Percentiles rank a stretch among this genome's conserved stretches.
These are phyloP conservation scores for Sebastes baramenuke DNA, from an alignment of 2,797 vertebrate species.

Conservation along the genomic window DNA sequence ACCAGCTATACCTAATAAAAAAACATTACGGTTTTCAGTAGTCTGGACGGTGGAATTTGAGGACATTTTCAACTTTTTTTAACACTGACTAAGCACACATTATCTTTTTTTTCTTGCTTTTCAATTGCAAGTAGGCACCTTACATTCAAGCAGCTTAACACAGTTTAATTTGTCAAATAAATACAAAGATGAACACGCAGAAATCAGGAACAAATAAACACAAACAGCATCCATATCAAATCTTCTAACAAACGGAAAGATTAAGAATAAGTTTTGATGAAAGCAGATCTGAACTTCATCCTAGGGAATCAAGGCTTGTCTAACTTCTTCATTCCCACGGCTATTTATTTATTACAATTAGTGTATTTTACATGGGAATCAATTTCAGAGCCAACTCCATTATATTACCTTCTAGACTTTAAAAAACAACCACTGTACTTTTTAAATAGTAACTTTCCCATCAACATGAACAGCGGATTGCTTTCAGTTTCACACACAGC, in stretches of 20 bases:
- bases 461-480: not conserved
- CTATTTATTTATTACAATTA: not conserved
- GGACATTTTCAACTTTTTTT: not conserved
- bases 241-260: not conserved
- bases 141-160: not conserved
- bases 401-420: not conserved
- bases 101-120: not conserved
- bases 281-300: not conserved
- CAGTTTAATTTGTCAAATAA: not conserved
- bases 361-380: not conserved
- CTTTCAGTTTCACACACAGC: too few relatives aligned
- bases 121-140: not conserved
- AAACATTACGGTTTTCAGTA: not conserved
- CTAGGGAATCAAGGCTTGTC: not conserved
- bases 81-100: not conserved
- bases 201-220: not conserved
- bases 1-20: not conserved
- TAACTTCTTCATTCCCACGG: not conserved
- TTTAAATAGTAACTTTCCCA: not conserved
- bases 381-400: not conserved
- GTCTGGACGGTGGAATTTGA: not conserved
- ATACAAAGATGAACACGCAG: not conserved
- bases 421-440: not conserved
- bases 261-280: not conserved
- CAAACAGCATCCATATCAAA: not conserved